Percentiles rank a stretch among this genome's conserved stretches.
Conservation (phyloP, 2,888 invertebrate species). For the Tinea semifulvella region DNA sequence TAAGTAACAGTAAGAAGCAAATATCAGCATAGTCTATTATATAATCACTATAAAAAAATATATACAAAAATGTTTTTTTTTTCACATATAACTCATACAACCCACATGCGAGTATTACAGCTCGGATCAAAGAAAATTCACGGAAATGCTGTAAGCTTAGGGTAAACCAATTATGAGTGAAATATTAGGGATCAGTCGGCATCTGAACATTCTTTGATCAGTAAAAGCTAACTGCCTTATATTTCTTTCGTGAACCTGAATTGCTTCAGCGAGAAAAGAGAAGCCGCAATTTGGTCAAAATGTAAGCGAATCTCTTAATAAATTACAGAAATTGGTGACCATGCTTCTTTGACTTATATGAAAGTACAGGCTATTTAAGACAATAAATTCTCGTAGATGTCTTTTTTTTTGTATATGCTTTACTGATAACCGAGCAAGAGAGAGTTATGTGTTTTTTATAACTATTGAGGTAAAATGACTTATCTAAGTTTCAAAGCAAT, state of each 20-base stretch:
- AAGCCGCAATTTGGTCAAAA: constrained; percentile 44
- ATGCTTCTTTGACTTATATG: too few relatives aligned
- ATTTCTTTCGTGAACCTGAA: constrained; percentile 41
- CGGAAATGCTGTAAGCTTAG: constrained; percentile 60
- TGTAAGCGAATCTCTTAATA: constrained; percentile 56
- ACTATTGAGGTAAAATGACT: too few relatives aligned
- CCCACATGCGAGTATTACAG: constrained; percentile 49
- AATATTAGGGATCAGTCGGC: constrained; percentile 64
- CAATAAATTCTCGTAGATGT: too few relatives aligned
- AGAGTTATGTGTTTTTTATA: too few relatives aligned
- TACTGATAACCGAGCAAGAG: too few relatives aligned
- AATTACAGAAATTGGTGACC: constrained; percentile 61
- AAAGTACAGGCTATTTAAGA: too few relatives aligned
- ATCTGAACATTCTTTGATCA: constrained; percentile 58
- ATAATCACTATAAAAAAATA: too few relatives aligned
- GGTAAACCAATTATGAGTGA: constrained; percentile 68
- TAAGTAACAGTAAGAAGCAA: too few relatives aligned
- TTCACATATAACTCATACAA: background rate
- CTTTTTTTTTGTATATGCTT: too few relatives aligned
- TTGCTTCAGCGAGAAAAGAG: constrained; percentile 37
- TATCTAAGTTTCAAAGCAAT: too few relatives aligned
- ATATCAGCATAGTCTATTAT: too few relatives aligned
- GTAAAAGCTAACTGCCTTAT: constrained; percentile 42
- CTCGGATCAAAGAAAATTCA: constrained; percentile 62
- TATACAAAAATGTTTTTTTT: too few relatives aligned